Evolutionary conservation across 1,140 invertebrate genomes (phyloP), one percentile per base, ranked within the genome.

Genomic region (Drosophila neocordata): DNA sequence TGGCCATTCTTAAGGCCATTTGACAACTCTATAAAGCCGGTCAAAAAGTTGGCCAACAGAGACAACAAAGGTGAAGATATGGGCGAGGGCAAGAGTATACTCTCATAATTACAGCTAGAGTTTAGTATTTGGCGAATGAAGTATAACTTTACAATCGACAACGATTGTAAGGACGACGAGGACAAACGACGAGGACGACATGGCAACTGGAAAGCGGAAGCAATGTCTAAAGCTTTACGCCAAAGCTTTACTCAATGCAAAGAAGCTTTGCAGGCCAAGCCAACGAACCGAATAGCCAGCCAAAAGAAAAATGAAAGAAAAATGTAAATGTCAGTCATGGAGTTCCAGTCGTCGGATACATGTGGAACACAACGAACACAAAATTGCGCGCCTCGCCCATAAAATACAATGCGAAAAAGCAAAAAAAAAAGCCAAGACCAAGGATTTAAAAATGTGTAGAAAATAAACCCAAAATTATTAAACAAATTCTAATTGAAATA

Each of bases 281-380:
- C 15, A 22, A 15, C 53, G 12, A 22, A 27, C 13, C 4, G 27
- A 35, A 35, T 35, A 1, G 27, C 31, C 20, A 56, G n/a, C 8
- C 53, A 59, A 41, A 59, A 6, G 35, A 59, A 35, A 31, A 59
- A 6, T 5, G 20, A 61, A 61, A 61, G 24, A 76, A 58, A 62
- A 58, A 75, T 48, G 64, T 67, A 60, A 80, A 77, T 75, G 76
- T 83, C 82, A 91, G 89, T 91, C 89, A 91, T 91, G 89, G 79
- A 90, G 89, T 91, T 91, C 89, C 89, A 91, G 89, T 90, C 89
- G 89, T 90, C 89, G 89, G 89, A 90, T 90, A 89, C 90, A 91
- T 84, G 79, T 91, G 89, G 89, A 91, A 91, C 89, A 74, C 82
- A 89, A 73, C 79, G 77, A 81, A 75, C 71, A 88, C 72, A 69